A percentile compares a stretch with the other conserved stretches of the same genome.
Evolutionary conservation across 2,113 vertebrate species (phyloP).

Genomic region (Porphyrio hochstetteri): DNA sequence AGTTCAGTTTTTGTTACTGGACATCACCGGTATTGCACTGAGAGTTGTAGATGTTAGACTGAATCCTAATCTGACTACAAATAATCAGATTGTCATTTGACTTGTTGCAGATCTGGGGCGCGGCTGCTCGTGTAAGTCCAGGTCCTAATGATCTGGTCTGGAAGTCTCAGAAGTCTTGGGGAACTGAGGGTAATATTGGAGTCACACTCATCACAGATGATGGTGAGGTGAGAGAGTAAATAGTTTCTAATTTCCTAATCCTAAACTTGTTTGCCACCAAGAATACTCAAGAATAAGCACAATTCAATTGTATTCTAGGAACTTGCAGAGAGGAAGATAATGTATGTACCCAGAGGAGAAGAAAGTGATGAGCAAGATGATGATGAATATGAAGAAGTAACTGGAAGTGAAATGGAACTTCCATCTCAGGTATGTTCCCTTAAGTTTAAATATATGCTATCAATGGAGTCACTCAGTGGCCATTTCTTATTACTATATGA

Average conservation of each 20-base stretch:
- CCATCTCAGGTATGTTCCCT: constrained; percentile 70
- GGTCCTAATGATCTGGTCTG: constrained; percentile 78
- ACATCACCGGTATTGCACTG: neutral
- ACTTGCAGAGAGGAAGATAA: constrained; percentile 74
- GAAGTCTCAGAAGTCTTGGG: constrained; percentile 79
- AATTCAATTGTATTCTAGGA: constrained; percentile 68
- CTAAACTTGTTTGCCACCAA: neutral
- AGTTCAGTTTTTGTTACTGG: neutral
- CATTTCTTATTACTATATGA: neutral
- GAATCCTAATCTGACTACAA: neutral
- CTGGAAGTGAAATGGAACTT: constrained; percentile 66
- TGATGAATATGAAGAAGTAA: constrained; percentile 57
- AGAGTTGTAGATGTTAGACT: neutral
- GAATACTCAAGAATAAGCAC: too few relatives aligned
- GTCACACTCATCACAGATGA: constrained; percentile 76
- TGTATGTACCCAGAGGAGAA: constrained; percentile 45
- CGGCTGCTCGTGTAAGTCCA: constrained; percentile 68
- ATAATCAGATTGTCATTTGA: neutral
- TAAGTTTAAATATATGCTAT: neutral
- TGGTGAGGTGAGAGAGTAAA: constrained; percentile 72
- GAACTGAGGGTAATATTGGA: constrained; percentile 59
- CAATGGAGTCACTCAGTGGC: neutral
- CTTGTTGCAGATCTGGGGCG: constrained; percentile 83
- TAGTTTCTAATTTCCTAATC: neutral
- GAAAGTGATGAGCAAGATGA: constrained; percentile 53